Conservation (phyloP, 2,113 vertebrate genomes). For the Dolichotis patagonum region DNA sequence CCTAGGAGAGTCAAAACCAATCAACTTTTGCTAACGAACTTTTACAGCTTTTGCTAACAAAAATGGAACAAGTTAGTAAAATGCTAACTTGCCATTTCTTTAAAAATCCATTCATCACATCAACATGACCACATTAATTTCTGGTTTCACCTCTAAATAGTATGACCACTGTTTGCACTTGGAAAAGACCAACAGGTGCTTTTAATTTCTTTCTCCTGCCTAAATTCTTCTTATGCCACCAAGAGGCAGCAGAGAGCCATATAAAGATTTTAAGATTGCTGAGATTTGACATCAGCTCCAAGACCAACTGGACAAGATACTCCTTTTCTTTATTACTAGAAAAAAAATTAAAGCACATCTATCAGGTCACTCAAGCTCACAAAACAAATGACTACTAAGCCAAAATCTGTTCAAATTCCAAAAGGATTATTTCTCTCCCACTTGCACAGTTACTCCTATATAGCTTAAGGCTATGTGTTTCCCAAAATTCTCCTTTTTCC, state of each 20-base stretch:
- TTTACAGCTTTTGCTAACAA: background rate
- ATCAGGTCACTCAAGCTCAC: background rate
- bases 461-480: background rate
- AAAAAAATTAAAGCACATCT: background rate
- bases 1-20: conserved; percentile 3
- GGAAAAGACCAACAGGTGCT: background rate
- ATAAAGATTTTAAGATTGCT: background rate
- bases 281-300: background rate
- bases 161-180: background rate
- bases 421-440: background rate
- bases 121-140: background rate
- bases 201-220: background rate
- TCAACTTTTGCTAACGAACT: no score
- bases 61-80: conserved; percentile 35
- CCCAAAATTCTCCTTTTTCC: background rate
- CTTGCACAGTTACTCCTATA: background rate
- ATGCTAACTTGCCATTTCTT: background rate
- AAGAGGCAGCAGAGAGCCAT: conserved; percentile 61
- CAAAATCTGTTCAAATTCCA: background rate
- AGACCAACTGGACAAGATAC: background rate
- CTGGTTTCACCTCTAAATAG: background rate
- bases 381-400: background rate
- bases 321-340: background rate
- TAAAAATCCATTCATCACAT: background rate
- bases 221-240: conserved; percentile 4